Evolutionary conservation across 1,140 invertebrate genomes (phyloP).

Genomic region (Hylaeus anthracinus): DNA sequence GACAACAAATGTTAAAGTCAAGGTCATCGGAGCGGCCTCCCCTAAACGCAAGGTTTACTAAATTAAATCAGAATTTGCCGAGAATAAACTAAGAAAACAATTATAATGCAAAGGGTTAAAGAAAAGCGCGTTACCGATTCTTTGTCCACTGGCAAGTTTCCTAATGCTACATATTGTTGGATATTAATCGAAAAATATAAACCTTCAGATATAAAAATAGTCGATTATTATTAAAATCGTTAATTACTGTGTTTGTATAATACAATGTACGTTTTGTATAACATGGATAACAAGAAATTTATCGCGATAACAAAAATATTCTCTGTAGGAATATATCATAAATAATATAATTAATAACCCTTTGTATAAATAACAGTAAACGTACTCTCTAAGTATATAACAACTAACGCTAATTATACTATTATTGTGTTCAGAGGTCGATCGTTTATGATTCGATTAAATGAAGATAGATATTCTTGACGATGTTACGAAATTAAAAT

Average conservation of each 20-base stretch:
- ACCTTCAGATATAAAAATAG: conserved; percentile 18
- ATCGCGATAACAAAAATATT: conserved; percentile 43
- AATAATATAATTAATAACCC: conserved; percentile 47
- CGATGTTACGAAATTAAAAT: neutral
- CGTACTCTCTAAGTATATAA: conserved; percentile 22
- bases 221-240: conserved; percentile 12
- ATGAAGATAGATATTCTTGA: conserved; percentile 1
- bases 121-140: too few species aligned
- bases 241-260: conserved; percentile 20
- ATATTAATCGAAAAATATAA: neutral
- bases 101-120: too few species aligned
- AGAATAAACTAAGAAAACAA: too few species aligned
- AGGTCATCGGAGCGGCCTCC: too few species aligned
- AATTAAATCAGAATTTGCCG: too few species aligned
- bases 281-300: conserved; percentile 27
- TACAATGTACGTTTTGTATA: conserved; percentile 26
- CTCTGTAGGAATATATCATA: conserved; percentile 40
- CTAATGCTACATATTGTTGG: neutral
- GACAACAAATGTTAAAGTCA: too few species aligned
- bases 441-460: conserved; percentile 4
- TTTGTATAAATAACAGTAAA: conserved; percentile 42
- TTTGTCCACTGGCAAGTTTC: neutral
- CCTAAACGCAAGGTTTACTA: too few species aligned
- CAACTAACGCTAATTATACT: conserved; percentile 11
- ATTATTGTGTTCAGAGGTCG: conserved; percentile 15